These are phyloP conservation scores for Acromyrmex echinatior DNA, from an alignment of 1,140 invertebrate genomes.

Conservation along the genomic window DNA sequence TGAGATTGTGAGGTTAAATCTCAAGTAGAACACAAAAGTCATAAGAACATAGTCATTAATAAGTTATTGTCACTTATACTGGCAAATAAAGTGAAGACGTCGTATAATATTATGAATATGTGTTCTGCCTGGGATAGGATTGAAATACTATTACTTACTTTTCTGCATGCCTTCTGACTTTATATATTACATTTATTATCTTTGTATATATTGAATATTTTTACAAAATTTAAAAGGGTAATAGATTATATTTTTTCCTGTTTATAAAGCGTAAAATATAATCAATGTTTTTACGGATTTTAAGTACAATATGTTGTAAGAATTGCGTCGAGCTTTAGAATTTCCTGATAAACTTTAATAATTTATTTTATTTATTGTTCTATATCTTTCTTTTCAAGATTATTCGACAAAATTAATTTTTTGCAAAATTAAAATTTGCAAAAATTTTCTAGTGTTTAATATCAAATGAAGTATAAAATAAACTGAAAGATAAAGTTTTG, in stretches of 20 bases:
- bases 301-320: not conserved
- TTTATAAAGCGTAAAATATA: conserved; percentile 6
- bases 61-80: too few relatives aligned
- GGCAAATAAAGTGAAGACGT: too few relatives aligned
- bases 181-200: conserved; percentile 12
- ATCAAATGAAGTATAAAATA: conserved; percentile 13
- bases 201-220: conserved; percentile 12
- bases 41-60: too few relatives aligned
- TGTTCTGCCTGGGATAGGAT: not conserved
- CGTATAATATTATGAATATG: too few relatives aligned
- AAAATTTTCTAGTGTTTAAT: not conserved
- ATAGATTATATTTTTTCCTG: not conserved
- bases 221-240: conserved; percentile 1
- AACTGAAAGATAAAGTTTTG: conserved; percentile 11
- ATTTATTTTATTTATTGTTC: not conserved
- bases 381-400: not conserved
- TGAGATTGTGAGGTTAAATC: conserved; percentile 24
- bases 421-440: conserved; percentile 24
- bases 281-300: conserved; percentile 21
- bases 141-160: conserved; percentile 11
- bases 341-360: not conserved
- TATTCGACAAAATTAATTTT: conserved; percentile 4
- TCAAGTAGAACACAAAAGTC: too few relatives aligned
- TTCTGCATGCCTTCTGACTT: conserved; percentile 34
- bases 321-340: not conserved